Evolutionary conservation across 2,113 vertebrate genomes (phyloP).

Genomic region (cattle (Bos taurus)): ARS-UCD2.0 NC_037331.1:97034501-97035000

Average conservation of each 20-base stretch:
- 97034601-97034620: background rate
- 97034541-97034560: background rate
- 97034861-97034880: constrained; percentile 65
- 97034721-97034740: constrained; percentile 12
- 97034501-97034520: background rate
- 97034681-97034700: constrained; percentile 7
- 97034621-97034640: background rate
- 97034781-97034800: constrained; percentile 14
- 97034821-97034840: constrained; percentile 46
- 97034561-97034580: background rate
- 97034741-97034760: constrained; percentile 48
- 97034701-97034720: constrained; percentile 21
- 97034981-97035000: constrained; percentile 43
- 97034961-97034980: constrained; percentile 55
- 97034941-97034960: constrained; percentile 65
- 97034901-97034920: constrained; percentile 73
- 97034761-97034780: constrained; percentile 41
- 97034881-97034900: constrained; percentile 72
- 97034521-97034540: background rate
- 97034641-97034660: background rate
- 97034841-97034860: constrained; percentile 64
- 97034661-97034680: constrained; percentile 7
- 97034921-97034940: constrained; percentile 68
- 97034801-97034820: constrained; percentile 58
- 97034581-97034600: background rate